A percentile compares a stretch with the other conserved stretches of the same genome.
Evolutionary conservation across 2,888 invertebrate genomes (phyloP).

Genomic region (Dryobotodes eremita): DNA sequence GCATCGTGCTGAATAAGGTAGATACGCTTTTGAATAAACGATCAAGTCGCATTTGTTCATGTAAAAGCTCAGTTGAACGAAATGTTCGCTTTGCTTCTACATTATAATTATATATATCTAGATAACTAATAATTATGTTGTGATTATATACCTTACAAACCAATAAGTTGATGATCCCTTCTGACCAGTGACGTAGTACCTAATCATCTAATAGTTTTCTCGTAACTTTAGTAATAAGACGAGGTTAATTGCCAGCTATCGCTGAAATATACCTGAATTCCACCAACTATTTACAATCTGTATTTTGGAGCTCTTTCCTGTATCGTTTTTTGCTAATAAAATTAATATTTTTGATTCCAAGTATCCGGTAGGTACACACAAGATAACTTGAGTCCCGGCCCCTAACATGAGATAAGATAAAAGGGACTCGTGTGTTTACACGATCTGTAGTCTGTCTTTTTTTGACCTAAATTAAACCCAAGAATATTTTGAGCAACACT

Average conservation of each 20-base stretch:
- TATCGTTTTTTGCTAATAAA: slow-evolving; percentile 48
- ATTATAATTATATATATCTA: no score
- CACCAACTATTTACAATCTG: not conserved
- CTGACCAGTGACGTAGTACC: not conserved
- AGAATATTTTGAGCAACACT: slow-evolving; percentile 27
- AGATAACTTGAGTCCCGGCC: slow-evolving; percentile 66
- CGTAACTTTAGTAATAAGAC: not conserved
- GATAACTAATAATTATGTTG: no score
- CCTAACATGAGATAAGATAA: slow-evolving; percentile 64
- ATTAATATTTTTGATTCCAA: slow-evolving; percentile 27
- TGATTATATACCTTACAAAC: not conserved
- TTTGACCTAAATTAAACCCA: slow-evolving; percentile 53
- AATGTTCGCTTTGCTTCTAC: not conserved
- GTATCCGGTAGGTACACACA: slow-evolving; percentile 71
- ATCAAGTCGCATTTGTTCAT: not conserved
- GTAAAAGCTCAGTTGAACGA: not conserved
- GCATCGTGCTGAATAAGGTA: slow-evolving; percentile 11
- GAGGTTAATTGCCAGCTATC: not conserved
- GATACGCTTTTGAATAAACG: slow-evolving; percentile 7
- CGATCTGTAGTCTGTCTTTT: slow-evolving; percentile 38
- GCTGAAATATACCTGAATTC: not conserved
- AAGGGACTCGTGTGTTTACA: slow-evolving; percentile 52
- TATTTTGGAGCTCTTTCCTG: not conserved
- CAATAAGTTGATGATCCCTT: not conserved
- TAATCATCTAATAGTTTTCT: not conserved